phyloP scores from a whole-genome alignment of 2,888 invertebrate species.

The Drosophila formosana region DNA sequence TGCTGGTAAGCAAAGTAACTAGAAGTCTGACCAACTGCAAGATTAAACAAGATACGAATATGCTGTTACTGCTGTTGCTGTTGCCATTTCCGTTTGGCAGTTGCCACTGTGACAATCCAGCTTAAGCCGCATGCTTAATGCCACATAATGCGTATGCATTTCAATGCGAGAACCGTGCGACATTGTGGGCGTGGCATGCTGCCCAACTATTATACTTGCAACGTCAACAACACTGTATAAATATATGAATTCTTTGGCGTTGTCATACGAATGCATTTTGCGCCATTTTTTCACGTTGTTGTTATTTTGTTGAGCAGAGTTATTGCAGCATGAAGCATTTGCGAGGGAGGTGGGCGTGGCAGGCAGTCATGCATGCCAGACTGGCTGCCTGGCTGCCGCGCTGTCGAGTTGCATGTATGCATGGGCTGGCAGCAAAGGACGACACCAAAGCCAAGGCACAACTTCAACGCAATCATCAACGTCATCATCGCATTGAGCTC shows the following conservation, averaged over 20 bases:
- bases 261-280: conserved; percentile 21
- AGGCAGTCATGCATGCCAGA: conserved; percentile 28
- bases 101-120: conserved; percentile 2
- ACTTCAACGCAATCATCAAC: conserved; percentile 33
- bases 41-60: background rate
- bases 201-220: conserved; percentile 11
- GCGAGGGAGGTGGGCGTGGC: conserved; percentile 29
- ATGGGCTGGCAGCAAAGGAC: conserved; percentile 28
- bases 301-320: conserved; percentile 18
- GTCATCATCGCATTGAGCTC: conserved; percentile 3
- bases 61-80: background rate
- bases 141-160: conserved; percentile 32
- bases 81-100: conserved; percentile 3
- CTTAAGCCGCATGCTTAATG: conserved; percentile 19
- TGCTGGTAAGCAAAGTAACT: background rate
- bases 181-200: conserved; percentile 21
- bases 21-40: background rate
- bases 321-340: conserved; percentile 18
- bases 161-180: background rate
- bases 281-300: conserved; percentile 10
- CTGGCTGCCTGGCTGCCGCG: conserved; percentile 21
- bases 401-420: conserved; percentile 45
- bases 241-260: conserved; percentile 16
- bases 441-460: conserved; percentile 34
- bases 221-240: conserved; percentile 14